These are phyloP conservation scores for Eurystomus glaucurus DNA, from an alignment of 2,797 vertebrate genomes.

Conservation along the genomic window DNA sequence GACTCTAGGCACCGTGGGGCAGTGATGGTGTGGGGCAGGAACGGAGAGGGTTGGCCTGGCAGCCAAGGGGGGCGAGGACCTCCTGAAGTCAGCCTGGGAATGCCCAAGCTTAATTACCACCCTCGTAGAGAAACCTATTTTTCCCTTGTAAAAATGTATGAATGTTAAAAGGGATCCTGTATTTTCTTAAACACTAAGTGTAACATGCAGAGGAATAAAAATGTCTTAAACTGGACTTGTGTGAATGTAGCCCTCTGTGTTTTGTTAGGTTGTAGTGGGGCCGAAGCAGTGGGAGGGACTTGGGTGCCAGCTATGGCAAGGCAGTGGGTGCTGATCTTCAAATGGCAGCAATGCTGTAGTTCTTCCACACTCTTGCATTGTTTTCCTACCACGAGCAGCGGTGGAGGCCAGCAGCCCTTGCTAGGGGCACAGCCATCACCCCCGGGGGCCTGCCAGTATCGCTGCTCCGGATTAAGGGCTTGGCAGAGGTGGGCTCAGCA, in stretches of 20 bases:
- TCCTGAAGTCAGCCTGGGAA: conserved; percentile 7
- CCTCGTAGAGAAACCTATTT: conserved; percentile 69
- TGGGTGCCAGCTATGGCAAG: neutral
- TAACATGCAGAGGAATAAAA: conserved; percentile 72
- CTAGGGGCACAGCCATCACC: neutral
- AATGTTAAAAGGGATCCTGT: conserved; percentile 80
- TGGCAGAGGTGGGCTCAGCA: neutral
- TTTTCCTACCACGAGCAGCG: neutral
- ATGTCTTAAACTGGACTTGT: conserved; percentile 51
- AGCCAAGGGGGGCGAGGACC: neutral
- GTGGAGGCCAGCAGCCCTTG: neutral
- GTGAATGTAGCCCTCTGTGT: neutral
- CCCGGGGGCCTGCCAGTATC: accelerated
- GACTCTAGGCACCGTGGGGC: neutral
- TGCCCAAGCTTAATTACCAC: conserved; percentile 21
- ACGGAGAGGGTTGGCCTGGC: neutral
- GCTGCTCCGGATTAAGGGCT: neutral
- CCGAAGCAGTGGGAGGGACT: accelerated
- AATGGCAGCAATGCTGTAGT: accelerated
- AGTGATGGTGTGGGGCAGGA: neutral
- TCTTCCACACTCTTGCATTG: neutral
- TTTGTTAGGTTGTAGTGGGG: accelerated
- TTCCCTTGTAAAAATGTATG: conserved; percentile 80
- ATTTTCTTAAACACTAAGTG: conserved; percentile 81
- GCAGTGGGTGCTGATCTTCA: neutral